These are phyloP conservation scores for Crocuta crocuta DNA, from an alignment of 2,113 vertebrate genomes.

Conservation along the genomic window DNA sequence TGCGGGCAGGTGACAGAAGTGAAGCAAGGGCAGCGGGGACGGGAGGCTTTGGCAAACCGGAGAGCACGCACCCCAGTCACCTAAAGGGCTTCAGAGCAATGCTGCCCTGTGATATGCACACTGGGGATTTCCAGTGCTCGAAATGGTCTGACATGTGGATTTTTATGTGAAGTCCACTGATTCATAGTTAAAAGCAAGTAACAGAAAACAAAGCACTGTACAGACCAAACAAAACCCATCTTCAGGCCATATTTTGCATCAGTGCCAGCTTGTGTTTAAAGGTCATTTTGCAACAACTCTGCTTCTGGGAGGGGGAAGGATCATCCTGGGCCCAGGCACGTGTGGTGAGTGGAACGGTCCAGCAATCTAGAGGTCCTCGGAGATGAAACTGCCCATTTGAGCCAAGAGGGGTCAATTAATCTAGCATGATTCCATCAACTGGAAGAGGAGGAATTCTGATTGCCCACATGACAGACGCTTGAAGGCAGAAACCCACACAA, in stretches of 20 bases:
- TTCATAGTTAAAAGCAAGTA: conserved; percentile 11
- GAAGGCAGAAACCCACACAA: background rate
- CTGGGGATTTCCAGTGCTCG: background rate
- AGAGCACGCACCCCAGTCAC: rapidly evolving
- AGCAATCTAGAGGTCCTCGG: background rate
- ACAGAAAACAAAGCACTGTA: conserved; percentile 2
- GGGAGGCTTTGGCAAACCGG: background rate
- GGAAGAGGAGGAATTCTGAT: background rate
- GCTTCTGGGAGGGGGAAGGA: background rate
- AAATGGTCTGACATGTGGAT: background rate
- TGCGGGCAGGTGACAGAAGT: background rate
- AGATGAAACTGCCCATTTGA: background rate
- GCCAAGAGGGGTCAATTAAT: background rate
- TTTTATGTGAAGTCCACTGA: conserved; percentile 20
- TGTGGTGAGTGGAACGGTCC: background rate
- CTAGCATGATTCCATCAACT: background rate
- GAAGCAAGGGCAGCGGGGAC: background rate
- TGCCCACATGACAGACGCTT: background rate
- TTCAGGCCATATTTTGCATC: background rate
- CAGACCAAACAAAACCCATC: background rate
- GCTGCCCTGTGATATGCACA: background rate
- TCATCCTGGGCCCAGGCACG: background rate
- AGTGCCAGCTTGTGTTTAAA: background rate
- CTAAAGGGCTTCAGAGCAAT: background rate
- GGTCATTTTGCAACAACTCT: background rate